Evolutionary conservation across 2,888 invertebrate genomes (phyloP).

Genomic region (Glaucopsyche alexis): DNA sequence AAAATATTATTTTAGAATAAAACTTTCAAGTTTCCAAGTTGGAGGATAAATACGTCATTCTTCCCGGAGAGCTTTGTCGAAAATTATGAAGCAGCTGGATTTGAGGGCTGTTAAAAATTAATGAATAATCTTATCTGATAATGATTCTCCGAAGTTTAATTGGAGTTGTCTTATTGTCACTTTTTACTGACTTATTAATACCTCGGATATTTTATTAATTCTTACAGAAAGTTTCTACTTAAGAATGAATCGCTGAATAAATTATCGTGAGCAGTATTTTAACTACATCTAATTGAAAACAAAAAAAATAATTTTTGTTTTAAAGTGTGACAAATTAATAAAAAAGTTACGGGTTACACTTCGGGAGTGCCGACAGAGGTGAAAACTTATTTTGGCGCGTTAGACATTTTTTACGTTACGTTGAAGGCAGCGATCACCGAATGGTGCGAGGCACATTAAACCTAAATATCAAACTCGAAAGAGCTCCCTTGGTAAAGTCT

Average conservation of each 20-base stretch:
- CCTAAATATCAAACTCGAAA: too few species aligned
- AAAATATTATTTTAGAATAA: conserved; percentile 38
- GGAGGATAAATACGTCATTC: conserved; percentile 74
- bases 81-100: conserved; percentile 73
- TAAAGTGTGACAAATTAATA: too few species aligned
- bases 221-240: conserved; percentile 25
- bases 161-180: conserved; percentile 67
- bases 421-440: too few species aligned
- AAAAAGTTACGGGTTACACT: too few species aligned
- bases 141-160: conserved; percentile 75
- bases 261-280: conserved; percentile 27
- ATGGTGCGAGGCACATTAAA: too few species aligned
- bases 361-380: too few species aligned
- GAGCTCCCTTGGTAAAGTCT: too few species aligned
- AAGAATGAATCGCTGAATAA: conserved; percentile 11
- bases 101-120: conserved; percentile 75
- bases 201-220: conserved; percentile 50
- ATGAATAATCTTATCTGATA: conserved; percentile 80
- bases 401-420: too few species aligned
- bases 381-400: too few species aligned
- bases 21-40: conserved; percentile 66
- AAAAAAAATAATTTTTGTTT: neutral
- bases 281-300: conserved; percentile 24
- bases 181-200: conserved; percentile 66
- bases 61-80: conserved; percentile 59